Conservation (phyloP, 2,888 invertebrate species). For the Drosophila falleni region DNA sequence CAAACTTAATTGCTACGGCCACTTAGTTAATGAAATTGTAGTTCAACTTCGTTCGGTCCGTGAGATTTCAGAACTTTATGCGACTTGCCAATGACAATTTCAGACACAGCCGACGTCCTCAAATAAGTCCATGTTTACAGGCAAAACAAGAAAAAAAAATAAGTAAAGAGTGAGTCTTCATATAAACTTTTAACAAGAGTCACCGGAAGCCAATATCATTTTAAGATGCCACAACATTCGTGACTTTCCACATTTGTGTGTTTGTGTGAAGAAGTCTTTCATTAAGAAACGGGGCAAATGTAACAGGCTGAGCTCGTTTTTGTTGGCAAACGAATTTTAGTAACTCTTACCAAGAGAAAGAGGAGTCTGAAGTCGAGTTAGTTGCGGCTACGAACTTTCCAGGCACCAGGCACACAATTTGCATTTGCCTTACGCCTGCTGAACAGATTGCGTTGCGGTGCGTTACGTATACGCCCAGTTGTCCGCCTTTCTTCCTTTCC, state of each 20-base stretch:
- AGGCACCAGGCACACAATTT: conserved; percentile 61
- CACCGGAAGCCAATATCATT: conserved; percentile 53
- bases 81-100: conserved; percentile 35
- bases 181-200: conserved; percentile 61
- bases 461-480: conserved; percentile 58
- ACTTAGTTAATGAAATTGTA: conserved; percentile 81
- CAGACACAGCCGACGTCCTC: conserved; percentile 17
- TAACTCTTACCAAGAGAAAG: conserved; percentile 41
- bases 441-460: conserved; percentile 48
- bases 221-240: conserved; percentile 56
- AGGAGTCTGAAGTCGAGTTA: conserved; percentile 43
- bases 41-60: conserved; percentile 39
- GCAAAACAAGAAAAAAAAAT: background rate
- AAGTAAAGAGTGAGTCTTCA: conserved; percentile 27
- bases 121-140: conserved; percentile 12
- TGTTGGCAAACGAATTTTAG: conserved; percentile 71
- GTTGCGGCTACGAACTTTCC: conserved; percentile 64
- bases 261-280: conserved; percentile 36
- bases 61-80: conserved; percentile 45
- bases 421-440: conserved; percentile 54
- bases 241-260: conserved; percentile 23
- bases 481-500: conserved; percentile 27
- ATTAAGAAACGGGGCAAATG: conserved; percentile 57
- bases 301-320: conserved; percentile 43
- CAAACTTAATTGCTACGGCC: conserved; percentile 77